These are phyloP conservation scores for Spea multiplicata DNA, from an alignment of 2,113 vertebrate species.

Conservation along the genomic window DNA sequence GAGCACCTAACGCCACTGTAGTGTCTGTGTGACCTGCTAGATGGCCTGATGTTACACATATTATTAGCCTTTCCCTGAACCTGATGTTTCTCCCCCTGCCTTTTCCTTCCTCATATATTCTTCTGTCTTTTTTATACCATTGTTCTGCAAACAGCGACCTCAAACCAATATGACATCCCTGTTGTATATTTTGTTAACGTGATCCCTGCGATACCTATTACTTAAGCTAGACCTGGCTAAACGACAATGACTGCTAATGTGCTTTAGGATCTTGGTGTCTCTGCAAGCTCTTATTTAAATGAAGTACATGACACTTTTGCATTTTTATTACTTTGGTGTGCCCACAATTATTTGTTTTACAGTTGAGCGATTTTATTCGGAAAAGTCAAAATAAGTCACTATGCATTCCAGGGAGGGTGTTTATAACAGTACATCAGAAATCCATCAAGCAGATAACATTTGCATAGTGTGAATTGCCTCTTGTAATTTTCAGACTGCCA, in stretches of 20 bases:
- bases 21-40: too few species aligned
- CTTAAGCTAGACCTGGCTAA: constrained; percentile 5
- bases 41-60: too few species aligned
- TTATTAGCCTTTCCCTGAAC: too few species aligned
- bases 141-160: constrained; percentile 15
- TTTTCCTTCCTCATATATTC: background rate
- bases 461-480: constrained; percentile 23
- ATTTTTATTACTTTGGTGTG: constrained; percentile 32
- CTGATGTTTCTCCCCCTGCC: too few species aligned
- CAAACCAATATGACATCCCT: constrained; percentile 3
- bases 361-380: constrained; percentile 19
- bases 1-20: too few species aligned
- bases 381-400: constrained; percentile 22
- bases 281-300: constrained; percentile 8
- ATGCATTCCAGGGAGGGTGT: constrained; percentile 4
- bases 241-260: background rate
- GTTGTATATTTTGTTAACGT: background rate
- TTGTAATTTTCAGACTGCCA: constrained; percentile 15
- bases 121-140: background rate
- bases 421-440: constrained; percentile 38
- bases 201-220: background rate
- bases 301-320: constrained; percentile 13
- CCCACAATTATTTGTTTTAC: constrained; percentile 43
- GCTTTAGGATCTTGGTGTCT: background rate
- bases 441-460: constrained; percentile 22